Evolutionary conservation across 2,797 vertebrate species (phyloP).

Genomic region (Sebastiscus tertius): DNA sequence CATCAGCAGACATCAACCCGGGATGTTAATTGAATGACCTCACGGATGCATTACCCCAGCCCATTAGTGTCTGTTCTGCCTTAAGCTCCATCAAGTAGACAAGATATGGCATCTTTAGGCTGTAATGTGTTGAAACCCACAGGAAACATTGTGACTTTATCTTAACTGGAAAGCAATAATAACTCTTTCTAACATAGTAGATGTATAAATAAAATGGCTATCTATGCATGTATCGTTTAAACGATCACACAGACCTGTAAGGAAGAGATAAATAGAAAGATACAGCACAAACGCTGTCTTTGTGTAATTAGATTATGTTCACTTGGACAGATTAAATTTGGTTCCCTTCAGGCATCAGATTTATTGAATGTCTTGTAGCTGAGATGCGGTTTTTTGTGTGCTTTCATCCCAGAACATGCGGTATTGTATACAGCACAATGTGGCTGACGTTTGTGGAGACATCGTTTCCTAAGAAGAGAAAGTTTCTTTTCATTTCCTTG

Average conservation of each 20-base stretch:
- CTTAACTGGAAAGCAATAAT: conserved; percentile 29
- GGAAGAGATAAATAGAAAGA: conserved; percentile 59
- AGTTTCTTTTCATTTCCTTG: conserved; percentile 52
- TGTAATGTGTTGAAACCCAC: conserved; percentile 26
- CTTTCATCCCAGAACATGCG: conserved; percentile 10
- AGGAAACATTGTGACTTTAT: conserved; percentile 43
- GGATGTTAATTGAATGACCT: conserved; percentile 75
- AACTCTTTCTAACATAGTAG: not conserved
- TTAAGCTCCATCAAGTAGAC: conserved; percentile 30
- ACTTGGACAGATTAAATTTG: conserved; percentile 48
- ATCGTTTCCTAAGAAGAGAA: conserved; percentile 25
- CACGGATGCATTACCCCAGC: conserved; percentile 42
- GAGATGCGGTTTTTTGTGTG: not conserved
- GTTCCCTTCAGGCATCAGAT: conserved; percentile 39
- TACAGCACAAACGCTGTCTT: conserved; percentile 35
- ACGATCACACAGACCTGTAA: conserved; percentile 36
- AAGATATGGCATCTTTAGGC: conserved; percentile 34
- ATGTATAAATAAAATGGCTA: conserved; percentile 26
- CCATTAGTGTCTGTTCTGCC: conserved; percentile 56
- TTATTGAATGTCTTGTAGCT: conserved; percentile 32
- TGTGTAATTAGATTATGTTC: conserved; percentile 64
- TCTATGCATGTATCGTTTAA: conserved; percentile 21
- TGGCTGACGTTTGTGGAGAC: conserved; percentile 4
- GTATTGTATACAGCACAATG: not conserved
- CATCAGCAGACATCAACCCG: conserved; percentile 54